Percentiles rank a stretch among this genome's conserved stretches.
These are phyloP conservation scores for Drosophila ezoana DNA, from an alignment of 2,888 invertebrate species.

Conservation along the genomic window DNA sequence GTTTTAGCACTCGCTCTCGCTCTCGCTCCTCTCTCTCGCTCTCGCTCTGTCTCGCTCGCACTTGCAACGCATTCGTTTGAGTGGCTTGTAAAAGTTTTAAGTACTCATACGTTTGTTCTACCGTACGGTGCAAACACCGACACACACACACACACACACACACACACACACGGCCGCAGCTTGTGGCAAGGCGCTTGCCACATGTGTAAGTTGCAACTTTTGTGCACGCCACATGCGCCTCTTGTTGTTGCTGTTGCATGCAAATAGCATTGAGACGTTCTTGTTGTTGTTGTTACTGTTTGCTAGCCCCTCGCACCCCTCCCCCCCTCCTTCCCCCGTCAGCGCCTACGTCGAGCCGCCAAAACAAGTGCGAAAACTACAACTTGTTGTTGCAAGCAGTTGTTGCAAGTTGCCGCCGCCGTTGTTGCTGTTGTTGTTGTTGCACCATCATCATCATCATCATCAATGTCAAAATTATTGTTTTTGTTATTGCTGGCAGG, in stretches of 20 bases:
- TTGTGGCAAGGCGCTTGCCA: slow-evolving; percentile 50
- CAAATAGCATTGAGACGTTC: slow-evolving; percentile 37
- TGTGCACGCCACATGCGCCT: slow-evolving; percentile 64
- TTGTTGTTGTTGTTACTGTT: background rate
- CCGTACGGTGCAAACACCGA: slow-evolving; percentile 23
- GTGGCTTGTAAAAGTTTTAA: slow-evolving; percentile 78
- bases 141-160: slow-evolving; percentile 1
- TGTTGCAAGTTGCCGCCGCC: slow-evolving; percentile 28
- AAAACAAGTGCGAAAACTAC: slow-evolving; percentile 59
- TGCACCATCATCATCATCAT: slow-evolving; percentile 50
- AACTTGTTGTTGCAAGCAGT: slow-evolving; percentile 34
- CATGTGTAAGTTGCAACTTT: slow-evolving; percentile 75
- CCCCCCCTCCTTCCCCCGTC: background rate
- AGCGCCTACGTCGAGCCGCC: background rate
- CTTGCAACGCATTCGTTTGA: slow-evolving; percentile 21
- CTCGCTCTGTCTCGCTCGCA: background rate
- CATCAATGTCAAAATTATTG: slow-evolving; percentile 78
- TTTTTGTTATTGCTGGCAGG: slow-evolving; percentile 65
- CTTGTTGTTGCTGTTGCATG: slow-evolving; percentile 27
- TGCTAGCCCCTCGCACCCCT: background rate
- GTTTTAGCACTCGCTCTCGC: slow-evolving; percentile 31
- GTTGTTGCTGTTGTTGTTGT: slow-evolving; percentile 18
- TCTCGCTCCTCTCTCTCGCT: background rate
- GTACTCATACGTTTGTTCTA: slow-evolving; percentile 64
- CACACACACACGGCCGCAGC: slow-evolving; percentile 24